Percentiles rank a stretch among this genome's conserved stretches.
phyloP scores from a whole-genome alignment of 2,888 invertebrate species.

The Priocnemis perturbator region DNA sequence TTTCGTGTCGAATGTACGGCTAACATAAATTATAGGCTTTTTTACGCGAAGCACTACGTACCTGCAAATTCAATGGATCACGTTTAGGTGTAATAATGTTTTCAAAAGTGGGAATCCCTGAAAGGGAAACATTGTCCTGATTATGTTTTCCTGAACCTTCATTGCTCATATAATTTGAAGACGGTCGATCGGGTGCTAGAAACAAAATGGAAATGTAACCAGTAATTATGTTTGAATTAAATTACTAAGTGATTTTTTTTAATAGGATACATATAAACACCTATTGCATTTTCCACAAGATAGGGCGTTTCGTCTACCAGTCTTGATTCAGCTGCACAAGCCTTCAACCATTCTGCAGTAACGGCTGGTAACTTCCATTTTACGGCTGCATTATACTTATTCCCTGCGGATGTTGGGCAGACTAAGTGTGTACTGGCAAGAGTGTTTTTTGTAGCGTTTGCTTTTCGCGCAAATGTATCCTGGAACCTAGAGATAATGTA shows the following conservation, averaged over 20 bases:
- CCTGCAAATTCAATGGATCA: constrained; percentile 46
- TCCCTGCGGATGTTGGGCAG: constrained; percentile 84
- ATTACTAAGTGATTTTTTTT: too few relatives aligned
- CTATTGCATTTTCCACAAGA: constrained; percentile 79
- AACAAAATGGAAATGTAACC: constrained; percentile 5
- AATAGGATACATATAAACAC: constrained; percentile 46
- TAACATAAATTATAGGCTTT: too few relatives aligned
- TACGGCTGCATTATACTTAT: constrained; percentile 88
- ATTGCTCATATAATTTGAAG: too few relatives aligned
- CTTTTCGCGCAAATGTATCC: constrained; percentile 82
- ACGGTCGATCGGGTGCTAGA: constrained; percentile 34
- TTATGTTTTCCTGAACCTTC: constrained; percentile 23
- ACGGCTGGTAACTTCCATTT: constrained; percentile 93
- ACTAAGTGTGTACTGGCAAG: constrained; percentile 88
- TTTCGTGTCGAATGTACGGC: not conserved
- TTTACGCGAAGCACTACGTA: constrained; percentile 4
- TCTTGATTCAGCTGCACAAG: constrained; percentile 80
- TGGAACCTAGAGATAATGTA: constrained; percentile 77
- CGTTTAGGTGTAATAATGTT: constrained; percentile 59
- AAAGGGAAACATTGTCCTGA: not conserved
- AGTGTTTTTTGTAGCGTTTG: constrained; percentile 75
- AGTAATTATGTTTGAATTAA: not conserved
- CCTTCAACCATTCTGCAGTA: constrained; percentile 84
- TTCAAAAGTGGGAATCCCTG: constrained; percentile 26
- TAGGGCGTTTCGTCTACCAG: constrained; percentile 78